A percentile compares a stretch with the other conserved stretches of the same genome.
phyloP scores from a whole-genome alignment of 2,113 vertebrate species.

The Chloropsis hardwickii region DNA sequence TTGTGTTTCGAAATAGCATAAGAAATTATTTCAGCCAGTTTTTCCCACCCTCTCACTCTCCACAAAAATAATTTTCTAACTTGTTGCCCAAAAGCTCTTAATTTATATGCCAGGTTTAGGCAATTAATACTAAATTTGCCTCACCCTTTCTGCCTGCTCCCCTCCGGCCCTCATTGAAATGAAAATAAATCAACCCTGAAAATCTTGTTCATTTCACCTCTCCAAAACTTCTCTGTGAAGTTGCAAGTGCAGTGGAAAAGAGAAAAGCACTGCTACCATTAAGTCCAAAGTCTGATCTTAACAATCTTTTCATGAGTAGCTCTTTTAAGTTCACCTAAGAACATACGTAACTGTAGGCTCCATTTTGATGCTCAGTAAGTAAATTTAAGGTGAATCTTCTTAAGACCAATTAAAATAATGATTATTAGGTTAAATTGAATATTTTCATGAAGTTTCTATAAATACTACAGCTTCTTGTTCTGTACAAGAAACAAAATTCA shows the following conservation, averaged over 20 bases:
- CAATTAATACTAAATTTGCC: not conserved
- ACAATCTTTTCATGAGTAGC: not conserved
- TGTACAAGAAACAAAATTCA: not conserved
- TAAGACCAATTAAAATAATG: not conserved
- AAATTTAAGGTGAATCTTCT: not conserved
- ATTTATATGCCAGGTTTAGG: not conserved
- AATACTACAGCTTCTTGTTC: not conserved
- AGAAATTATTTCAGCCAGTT: not conserved
- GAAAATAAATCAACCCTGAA: not conserved
- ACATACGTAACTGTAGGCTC: not conserved
- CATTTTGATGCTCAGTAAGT: not conserved
- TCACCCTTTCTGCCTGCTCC: accelerated
- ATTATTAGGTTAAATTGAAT: not conserved
- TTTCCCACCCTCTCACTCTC: not conserved
- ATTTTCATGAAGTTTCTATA: not conserved
- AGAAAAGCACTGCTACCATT: not conserved
- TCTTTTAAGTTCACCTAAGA: not conserved
- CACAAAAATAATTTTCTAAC: not conserved
- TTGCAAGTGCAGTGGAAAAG: not conserved
- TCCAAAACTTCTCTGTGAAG: not conserved
- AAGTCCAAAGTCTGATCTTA: not conserved
- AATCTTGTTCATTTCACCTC: not conserved
- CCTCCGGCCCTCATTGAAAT: accelerated
- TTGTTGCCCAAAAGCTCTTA: not conserved
- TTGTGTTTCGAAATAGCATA: not conserved